Evolutionary conservation across 2,113 vertebrate genomes (phyloP).

Genomic region (Rhodinocichla rosea): DNA sequence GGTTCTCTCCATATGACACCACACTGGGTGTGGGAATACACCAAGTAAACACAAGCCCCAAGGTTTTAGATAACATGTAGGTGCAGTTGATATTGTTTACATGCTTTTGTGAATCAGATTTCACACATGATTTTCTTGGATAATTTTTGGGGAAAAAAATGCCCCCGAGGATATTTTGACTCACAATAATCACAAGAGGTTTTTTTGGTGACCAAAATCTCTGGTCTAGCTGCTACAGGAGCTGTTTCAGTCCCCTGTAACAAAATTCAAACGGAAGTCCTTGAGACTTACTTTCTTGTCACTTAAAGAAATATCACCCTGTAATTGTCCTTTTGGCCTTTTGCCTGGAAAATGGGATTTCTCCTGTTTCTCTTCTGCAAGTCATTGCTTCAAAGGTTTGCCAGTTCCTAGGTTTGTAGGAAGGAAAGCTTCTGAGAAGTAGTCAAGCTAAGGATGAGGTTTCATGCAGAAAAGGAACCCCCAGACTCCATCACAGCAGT

Average conservation of each 20-base stretch:
- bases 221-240: not conserved
- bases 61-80: not conserved
- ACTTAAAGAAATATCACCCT: not conserved
- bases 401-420: not conserved
- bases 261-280: not conserved
- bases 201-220: not conserved
- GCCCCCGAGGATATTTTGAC: accelerated
- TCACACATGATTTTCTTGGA: not conserved
- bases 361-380: not conserved
- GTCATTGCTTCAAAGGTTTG: not conserved
- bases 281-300: not conserved
- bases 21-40: not conserved
- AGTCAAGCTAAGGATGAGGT: not conserved
- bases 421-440: not conserved
- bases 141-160: not conserved
- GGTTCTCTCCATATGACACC: not conserved
- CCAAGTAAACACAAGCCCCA: not conserved
- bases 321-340: not conserved
- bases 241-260: not conserved
- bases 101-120: not conserved
- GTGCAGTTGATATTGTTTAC: not conserved
- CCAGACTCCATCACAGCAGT: accelerated
- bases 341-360: not conserved
- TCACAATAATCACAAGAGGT: not conserved
- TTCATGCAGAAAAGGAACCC: not conserved